Conservation (phyloP, 2,888 invertebrate genomes). For the Pterostichus madidus region DNA sequence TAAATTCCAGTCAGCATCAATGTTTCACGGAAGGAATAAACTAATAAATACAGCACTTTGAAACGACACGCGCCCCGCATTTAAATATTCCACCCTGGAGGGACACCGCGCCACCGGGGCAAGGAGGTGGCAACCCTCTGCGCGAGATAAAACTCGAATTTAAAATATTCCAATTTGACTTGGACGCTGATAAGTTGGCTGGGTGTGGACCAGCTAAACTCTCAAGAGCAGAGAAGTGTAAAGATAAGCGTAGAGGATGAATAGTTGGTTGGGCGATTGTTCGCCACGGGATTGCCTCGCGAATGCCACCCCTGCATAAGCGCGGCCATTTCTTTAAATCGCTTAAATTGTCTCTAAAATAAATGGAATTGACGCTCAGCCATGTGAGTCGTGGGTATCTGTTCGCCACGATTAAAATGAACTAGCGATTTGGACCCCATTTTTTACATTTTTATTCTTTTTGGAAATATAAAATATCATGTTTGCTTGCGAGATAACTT, state of each 20-base stretch:
- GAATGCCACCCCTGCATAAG: constrained; percentile 73
- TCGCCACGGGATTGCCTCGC: constrained; percentile 71
- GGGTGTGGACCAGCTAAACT: constrained; percentile 67
- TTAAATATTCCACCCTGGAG: constrained; percentile 56
- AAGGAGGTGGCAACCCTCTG: constrained; percentile 69
- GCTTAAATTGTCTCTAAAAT: constrained; percentile 76
- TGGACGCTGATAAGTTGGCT: constrained; percentile 75
- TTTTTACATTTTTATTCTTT: constrained; percentile 35
- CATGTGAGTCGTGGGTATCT: constrained; percentile 68
- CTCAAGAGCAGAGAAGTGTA: constrained; percentile 24
- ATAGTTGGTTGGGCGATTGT: constrained; percentile 70
- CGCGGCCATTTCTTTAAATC: constrained; percentile 75
- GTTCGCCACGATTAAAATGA: constrained; percentile 45
- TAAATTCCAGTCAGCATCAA: constrained; percentile 34
- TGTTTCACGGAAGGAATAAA: constrained; percentile 45
- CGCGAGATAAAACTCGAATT: constrained; percentile 72
- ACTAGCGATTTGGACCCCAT: constrained; percentile 47
- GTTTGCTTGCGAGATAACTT: not conserved
- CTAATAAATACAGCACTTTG: constrained; percentile 55
- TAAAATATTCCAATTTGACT: constrained; percentile 76
- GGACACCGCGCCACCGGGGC: constrained; percentile 70
- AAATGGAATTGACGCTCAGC: constrained; percentile 74
- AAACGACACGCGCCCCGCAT: constrained; percentile 34
- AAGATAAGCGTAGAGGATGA: constrained; percentile 22
- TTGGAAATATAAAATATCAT: constrained; percentile 33